These are phyloP conservation scores for Stichopus chloronotus DNA, from an alignment of 35 echinoderm and acorn worm genomes.

Conservation along the genomic window DNA sequence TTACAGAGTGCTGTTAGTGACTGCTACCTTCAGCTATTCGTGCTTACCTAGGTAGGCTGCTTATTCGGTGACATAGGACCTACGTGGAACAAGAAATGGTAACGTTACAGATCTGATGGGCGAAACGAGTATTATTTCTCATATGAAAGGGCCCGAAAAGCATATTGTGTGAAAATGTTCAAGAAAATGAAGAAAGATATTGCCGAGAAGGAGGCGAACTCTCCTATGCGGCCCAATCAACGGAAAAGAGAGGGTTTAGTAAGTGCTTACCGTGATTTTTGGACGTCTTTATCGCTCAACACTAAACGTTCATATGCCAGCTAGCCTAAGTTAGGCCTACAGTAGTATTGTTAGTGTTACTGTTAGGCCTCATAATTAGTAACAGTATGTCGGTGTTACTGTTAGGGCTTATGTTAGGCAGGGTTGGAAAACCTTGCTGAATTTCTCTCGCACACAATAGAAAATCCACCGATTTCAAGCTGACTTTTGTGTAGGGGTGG, in stretches of 20 bases:
- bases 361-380: too few species aligned
- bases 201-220: slow-evolving; percentile 76
- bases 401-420: too few species aligned
- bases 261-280: slow-evolving; percentile 16
- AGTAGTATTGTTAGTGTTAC: too few species aligned
- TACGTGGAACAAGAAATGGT: background rate
- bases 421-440: too few species aligned
- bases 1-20: too few species aligned
- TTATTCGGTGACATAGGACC: background rate
- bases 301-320: background rate
- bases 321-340: background rate
- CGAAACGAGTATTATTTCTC: background rate
- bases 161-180: slow-evolving; percentile 62
- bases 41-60: too few species aligned
- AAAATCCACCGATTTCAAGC: too few species aligned
- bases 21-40: too few species aligned
- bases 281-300: background rate
- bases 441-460: too few species aligned
- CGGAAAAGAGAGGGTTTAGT: slow-evolving; percentile 40
- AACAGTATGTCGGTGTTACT: too few species aligned
- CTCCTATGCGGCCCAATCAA: slow-evolving; percentile 71
- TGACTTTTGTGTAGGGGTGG: too few species aligned
- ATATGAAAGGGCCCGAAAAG: background rate
- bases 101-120: background rate
- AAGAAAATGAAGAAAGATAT: slow-evolving; percentile 85